phyloP scores from a whole-genome alignment of 2,797 vertebrate species.

The Loriculus beryllinus region DNA sequence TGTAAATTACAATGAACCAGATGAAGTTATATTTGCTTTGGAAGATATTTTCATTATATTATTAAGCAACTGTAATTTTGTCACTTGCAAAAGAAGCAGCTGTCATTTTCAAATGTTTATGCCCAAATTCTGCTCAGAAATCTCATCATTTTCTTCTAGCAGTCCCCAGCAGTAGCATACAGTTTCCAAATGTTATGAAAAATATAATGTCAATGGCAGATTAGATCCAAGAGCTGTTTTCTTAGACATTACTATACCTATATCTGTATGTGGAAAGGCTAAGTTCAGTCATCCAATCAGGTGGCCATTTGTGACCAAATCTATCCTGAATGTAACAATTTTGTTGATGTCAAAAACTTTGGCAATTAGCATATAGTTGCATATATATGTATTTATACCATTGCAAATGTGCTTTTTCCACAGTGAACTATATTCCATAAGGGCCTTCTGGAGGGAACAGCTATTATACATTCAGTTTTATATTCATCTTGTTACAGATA shows the following conservation, averaged over 20 bases:
- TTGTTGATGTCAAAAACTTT: not conserved
- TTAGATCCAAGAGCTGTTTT: not conserved
- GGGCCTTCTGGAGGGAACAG: not conserved
- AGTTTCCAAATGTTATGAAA: not conserved
- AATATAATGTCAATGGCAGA: not conserved
- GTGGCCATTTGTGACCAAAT: not conserved
- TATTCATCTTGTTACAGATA: not conserved
- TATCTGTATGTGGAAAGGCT: not conserved
- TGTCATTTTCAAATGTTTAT: not conserved
- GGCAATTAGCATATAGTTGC: not conserved
- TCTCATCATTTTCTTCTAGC: not conserved
- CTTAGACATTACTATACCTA: not conserved
- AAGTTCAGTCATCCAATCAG: not conserved
- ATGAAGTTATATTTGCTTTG: not conserved
- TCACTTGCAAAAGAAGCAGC: not conserved
- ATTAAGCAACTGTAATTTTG: not conserved
- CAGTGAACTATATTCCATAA: not conserved
- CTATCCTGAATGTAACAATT: not conserved
- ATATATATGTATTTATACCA: not conserved
- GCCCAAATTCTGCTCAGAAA: not conserved
- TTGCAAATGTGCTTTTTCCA: not conserved
- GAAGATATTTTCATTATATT: not conserved
- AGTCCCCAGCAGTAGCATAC: not conserved
- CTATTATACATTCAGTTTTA: not conserved
- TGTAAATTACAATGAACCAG: not conserved